A percentile compares a stretch with the other conserved stretches of the same genome.
These are phyloP conservation scores for Alouatta caraya DNA, from an alignment of 2,797 vertebrate genomes.

Conservation along the genomic window DNA sequence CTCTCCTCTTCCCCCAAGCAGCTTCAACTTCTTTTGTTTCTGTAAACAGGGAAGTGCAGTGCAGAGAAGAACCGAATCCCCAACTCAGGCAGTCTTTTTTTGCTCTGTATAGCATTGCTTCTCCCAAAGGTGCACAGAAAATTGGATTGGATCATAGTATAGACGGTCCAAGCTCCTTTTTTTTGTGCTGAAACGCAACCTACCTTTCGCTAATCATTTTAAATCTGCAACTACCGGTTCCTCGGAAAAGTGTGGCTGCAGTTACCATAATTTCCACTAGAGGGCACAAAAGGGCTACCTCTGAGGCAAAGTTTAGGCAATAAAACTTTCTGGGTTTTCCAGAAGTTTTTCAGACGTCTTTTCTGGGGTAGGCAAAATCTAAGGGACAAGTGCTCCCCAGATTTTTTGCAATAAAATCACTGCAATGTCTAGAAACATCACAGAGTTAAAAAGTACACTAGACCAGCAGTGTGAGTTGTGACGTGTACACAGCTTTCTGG, in stretches of 20 bases:
- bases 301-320: background rate
- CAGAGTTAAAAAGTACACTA: background rate
- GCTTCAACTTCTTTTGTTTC: background rate
- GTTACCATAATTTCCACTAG: background rate
- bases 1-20: background rate
- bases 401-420: background rate
- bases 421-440: background rate
- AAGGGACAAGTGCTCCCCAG: rapidly evolving
- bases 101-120: background rate
- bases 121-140: background rate
- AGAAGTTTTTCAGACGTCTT: background rate
- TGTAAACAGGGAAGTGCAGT: background rate
- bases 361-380: background rate
- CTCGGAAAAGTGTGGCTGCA: background rate
- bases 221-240: background rate
- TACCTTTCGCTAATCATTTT: background rate
- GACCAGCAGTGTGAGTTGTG: background rate
- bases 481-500: background rate
- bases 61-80: background rate
- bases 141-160: background rate
- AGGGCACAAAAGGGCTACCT: background rate
- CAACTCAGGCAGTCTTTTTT: background rate
- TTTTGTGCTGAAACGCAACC: background rate
- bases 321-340: background rate
- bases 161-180: background rate